Evolutionary conservation across 1,140 invertebrate genomes (phyloP).

Genomic region (Zaprionus kolodkinae): DNA sequence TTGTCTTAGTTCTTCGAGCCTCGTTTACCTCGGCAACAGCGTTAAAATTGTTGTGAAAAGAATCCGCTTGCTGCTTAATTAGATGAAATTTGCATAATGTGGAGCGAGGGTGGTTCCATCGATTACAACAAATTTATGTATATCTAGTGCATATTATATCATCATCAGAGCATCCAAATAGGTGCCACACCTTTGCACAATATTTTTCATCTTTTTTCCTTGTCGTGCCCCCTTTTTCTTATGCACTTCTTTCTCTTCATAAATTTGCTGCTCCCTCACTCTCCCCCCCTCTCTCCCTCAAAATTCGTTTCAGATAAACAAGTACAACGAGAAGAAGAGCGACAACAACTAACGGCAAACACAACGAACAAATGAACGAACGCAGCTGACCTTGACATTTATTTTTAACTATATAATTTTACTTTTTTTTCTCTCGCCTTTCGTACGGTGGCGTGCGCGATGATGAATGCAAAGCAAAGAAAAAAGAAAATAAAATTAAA

Average conservation of each 20-base stretch:
- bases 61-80: conserved; percentile 23
- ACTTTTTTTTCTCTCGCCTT: conserved; percentile 65
- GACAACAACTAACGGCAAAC: conserved; percentile 26
- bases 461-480: too few species aligned
- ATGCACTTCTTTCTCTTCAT: conserved; percentile 5
- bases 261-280: neutral
- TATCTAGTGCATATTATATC: neutral
- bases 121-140: neutral
- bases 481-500: too few species aligned
- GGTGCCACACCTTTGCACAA: conserved; percentile 58
- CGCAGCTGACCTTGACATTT: conserved; percentile 77
- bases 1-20: conserved; percentile 6
- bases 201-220: neutral
- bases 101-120: conserved; percentile 10
- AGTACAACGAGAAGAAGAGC: conserved; percentile 14
- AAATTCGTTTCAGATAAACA: conserved; percentile 36
- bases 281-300: conserved; percentile 17
- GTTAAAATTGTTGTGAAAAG: conserved; percentile 11
- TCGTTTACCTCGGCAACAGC: conserved; percentile 40
- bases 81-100: conserved; percentile 33
- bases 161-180: neutral
- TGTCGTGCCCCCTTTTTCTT: neutral
- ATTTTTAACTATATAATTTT: conserved; percentile 76
- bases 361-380: conserved; percentile 1
- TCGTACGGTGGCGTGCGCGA: neutral